phyloP scores from a whole-genome alignment of 2,113 vertebrate genomes.

The Siphamia tubifer region DNA sequence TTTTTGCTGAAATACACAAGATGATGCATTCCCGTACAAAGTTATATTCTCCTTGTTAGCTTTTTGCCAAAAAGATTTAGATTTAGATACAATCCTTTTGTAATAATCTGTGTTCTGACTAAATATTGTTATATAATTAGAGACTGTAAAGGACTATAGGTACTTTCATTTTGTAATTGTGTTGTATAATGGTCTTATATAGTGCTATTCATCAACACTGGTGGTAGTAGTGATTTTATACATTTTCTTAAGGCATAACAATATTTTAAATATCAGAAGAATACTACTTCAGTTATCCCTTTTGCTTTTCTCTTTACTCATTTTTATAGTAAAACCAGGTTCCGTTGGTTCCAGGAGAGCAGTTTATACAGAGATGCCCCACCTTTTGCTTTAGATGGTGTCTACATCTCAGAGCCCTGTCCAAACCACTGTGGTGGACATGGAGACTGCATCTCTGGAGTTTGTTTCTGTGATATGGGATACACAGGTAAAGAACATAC shows the following conservation, averaged over 20 bases:
- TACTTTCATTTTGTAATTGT: too few relatives aligned
- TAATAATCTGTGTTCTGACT: too few relatives aligned
- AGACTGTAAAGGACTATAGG: too few relatives aligned
- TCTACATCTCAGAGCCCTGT: slow-evolving; percentile 97
- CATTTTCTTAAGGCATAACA: background rate
- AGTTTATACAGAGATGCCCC: slow-evolving; percentile 87
- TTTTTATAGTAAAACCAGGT: slow-evolving; percentile 90
- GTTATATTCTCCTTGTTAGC: too few relatives aligned
- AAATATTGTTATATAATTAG: too few relatives aligned
- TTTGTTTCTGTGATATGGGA: slow-evolving; percentile 97
- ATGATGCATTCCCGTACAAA: too few relatives aligned
- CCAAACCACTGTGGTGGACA: slow-evolving; percentile 93
- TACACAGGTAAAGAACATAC: slow-evolving; percentile 89
- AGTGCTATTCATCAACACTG: too few relatives aligned
- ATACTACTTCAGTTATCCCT: background rate
- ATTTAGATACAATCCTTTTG: too few relatives aligned
- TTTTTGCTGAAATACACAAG: too few relatives aligned
- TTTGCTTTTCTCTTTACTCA: background rate
- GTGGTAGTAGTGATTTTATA: background rate
- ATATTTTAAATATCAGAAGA: background rate
- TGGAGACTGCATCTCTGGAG: slow-evolving; percentile 94
- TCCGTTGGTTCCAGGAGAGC: slow-evolving; percentile 98
- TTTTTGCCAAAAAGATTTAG: too few relatives aligned
- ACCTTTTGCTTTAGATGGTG: slow-evolving; percentile 90
- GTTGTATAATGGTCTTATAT: too few relatives aligned